A percentile compares a stretch with the other conserved stretches of the same genome.
phyloP scores from a whole-genome alignment of 1,140 invertebrate species.

The Aradophagus sp. region DNA sequence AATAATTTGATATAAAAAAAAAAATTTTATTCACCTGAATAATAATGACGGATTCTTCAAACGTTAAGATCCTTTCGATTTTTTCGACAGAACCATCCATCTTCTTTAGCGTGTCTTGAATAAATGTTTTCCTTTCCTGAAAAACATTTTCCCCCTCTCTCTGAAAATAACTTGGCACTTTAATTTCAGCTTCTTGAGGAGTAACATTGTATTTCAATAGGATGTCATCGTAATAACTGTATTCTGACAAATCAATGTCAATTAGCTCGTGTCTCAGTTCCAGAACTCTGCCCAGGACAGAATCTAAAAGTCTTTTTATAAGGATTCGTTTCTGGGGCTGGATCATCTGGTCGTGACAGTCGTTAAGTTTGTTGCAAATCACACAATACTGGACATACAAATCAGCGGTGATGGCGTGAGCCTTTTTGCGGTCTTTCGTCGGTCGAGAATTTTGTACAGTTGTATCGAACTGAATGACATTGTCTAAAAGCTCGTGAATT shows the following conservation, averaged over 20 bases:
- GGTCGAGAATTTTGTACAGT: constrained; percentile 78
- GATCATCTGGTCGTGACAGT: constrained; percentile 91
- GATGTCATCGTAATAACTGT: constrained; percentile 89
- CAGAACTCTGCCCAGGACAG: constrained; percentile 84
- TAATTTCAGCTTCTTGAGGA: constrained; percentile 80
- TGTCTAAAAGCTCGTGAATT: constrained; percentile 79
- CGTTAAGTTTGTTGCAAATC: constrained; percentile 83
- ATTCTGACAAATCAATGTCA: constrained; percentile 88
- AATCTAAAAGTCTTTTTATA: constrained; percentile 86
- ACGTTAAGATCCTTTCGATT: too few species aligned
- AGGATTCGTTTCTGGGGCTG: constrained; percentile 93
- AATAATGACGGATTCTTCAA: too few species aligned
- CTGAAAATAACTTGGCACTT: constrained; percentile 81
- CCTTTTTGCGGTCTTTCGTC: constrained; percentile 77
- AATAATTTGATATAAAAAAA: neutral
- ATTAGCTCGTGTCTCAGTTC: constrained; percentile 90
- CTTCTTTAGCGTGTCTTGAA: constrained; percentile 80
- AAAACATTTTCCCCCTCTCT: constrained; percentile 80
- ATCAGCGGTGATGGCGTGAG: constrained; percentile 77
- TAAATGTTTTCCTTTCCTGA: constrained; percentile 77
- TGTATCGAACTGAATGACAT: constrained; percentile 79
- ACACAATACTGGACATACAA: constrained; percentile 88
- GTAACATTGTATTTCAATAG: constrained; percentile 77
- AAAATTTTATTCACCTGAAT: constrained; percentile 9
- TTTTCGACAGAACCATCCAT: constrained; percentile 81